phyloP scores from a whole-genome alignment of 92 coral and sea anemone genomes.

The Epizoanthus scotinus region DNA sequence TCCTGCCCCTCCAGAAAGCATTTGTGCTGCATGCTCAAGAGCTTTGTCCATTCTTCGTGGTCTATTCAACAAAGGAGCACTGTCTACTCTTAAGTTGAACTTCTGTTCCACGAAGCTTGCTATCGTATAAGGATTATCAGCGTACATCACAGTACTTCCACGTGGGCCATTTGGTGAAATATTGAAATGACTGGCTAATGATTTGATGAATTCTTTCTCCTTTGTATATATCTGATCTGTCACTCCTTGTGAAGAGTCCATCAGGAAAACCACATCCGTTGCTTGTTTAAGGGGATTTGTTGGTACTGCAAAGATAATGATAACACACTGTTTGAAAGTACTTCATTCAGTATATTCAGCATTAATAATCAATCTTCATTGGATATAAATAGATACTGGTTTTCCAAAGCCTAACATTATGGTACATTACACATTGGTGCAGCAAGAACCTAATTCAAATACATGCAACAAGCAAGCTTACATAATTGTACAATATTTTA shows the following conservation, averaged over 20 bases:
- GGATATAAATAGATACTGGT: too few relatives aligned
- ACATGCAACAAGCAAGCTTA: too few relatives aligned
- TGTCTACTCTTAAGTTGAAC: neutral
- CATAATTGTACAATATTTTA: too few relatives aligned
- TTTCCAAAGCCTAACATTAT: too few relatives aligned
- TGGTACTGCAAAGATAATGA: too few relatives aligned
- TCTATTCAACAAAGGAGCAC: neutral
- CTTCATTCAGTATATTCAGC: too few relatives aligned
- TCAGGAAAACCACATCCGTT: too few relatives aligned
- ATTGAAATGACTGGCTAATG: conserved; percentile 23
- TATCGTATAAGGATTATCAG: conserved; percentile 32
- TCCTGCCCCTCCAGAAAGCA: conserved; percentile 42
- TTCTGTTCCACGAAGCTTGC: conserved; percentile 5
- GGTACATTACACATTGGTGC: too few relatives aligned
- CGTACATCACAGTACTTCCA: conserved; percentile 41
- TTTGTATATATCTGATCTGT: conserved; percentile 4
- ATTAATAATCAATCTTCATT: too few relatives aligned
- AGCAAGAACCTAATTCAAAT: too few relatives aligned
- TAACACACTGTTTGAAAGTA: too few relatives aligned
- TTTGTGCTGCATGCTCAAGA: conserved; percentile 44
- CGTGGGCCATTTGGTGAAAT: conserved; percentile 45
- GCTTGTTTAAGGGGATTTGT: too few relatives aligned
- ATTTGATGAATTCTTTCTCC: conserved; percentile 38
- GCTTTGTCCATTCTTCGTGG: conserved; percentile 65
- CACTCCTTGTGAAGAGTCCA: conserved; percentile 48